Base-by-base conservation (phyloP, 2,888 invertebrate genomes). In the Malthinus seriepunctatus region DNA sequence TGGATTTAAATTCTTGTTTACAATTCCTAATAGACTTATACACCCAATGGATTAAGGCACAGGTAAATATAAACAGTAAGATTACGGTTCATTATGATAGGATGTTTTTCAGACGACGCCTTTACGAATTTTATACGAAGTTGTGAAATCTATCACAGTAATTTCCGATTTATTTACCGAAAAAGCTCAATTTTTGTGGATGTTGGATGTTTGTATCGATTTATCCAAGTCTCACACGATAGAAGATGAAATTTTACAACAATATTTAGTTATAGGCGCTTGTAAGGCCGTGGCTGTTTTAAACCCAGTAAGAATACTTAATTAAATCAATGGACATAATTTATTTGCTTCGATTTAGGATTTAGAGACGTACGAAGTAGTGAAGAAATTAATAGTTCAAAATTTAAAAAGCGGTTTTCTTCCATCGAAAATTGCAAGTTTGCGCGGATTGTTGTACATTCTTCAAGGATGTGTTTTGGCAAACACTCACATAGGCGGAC, bases 1-100 rank as follows among this genome's bases (percentile, higher is more conserved):
- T 97, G 34, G 97, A 97, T 79, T 83, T 96, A 32, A 91, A 92
- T 76, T 97, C 97, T 58, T 97, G 97, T 79, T 79, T 97, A 51
- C 94, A 95, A 75, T 89, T 97, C 73, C 82, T 97, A 11, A 86
- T 95, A 76, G 97, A 97, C 77, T 86, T 97, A 32, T 94, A 93
- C 66, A 86, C 91, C 1, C 93, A 95, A 56, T 87, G 89, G 85
- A 77, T 87, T 60, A 80, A 82, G 49, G 79, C 83, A 8, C 80
- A 82, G 68, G 85, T 86, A 69, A 76, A 75, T 23, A 14, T 15
- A 1, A 15, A 15, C 8, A 15, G 4, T 1, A 1, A 42, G 9
- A 2, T 23, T 9, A 42, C 14, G 15, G 8, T 15, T 42, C 12
- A 15, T 3, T 42, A 42, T 11, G 5, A 3, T 4, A 5, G 11